Evolutionary conservation across 2,797 vertebrate species (phyloP), one percentile per base, ranked within the genome.

Genomic region (Sebastes umbrosus): DNA sequence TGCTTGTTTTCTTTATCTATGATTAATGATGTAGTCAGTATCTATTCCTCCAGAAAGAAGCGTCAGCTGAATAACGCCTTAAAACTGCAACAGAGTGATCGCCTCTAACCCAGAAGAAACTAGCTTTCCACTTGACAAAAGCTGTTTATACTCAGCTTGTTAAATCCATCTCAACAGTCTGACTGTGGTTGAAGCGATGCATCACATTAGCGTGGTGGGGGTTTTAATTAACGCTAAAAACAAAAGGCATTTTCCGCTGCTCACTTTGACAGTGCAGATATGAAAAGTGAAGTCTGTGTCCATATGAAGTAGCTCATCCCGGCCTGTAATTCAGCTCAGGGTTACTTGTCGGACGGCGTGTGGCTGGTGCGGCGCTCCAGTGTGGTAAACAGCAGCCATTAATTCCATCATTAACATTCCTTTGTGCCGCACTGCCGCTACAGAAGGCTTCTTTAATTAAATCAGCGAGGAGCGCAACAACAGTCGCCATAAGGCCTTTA

Each of bases 381-480:
- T 0, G 58, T 52, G 36, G 79, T 69, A 81, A 88, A 83, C 84
- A 80, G 88, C 88, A 73, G 85, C 88, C 86, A 88, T 92, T 94
- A 89, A 87, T 92, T 91, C 86, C 80, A 82, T 89, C 88, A 90
- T 93, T 90, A 92, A 72, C 79, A 73, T 88, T 84, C 75, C 91
- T 93, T 84, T 80, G 85, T 87, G 86, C 86, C 79, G 89, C 81
- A 59, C 76, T 70, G 82, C 85, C 20, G 82, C 83, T 90, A 84
- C 88, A 91, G 86, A 87, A 83, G 87, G 87, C 86, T 75, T 59
- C 77, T 88, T 90, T 95, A 95, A 95, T 96, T 93, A 91, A 94
- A 95, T 95, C 90, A 93, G 89, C 20, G 58, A 75, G 79, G 62
- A 92, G 84, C 2, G 54, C 74, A 75, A 83, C 87, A 90, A 73